Evolutionary conservation across 2,888 invertebrate species (phyloP), one percentile per base, ranked within the genome.

Genomic region (Chymomyza procnemis): DNA sequence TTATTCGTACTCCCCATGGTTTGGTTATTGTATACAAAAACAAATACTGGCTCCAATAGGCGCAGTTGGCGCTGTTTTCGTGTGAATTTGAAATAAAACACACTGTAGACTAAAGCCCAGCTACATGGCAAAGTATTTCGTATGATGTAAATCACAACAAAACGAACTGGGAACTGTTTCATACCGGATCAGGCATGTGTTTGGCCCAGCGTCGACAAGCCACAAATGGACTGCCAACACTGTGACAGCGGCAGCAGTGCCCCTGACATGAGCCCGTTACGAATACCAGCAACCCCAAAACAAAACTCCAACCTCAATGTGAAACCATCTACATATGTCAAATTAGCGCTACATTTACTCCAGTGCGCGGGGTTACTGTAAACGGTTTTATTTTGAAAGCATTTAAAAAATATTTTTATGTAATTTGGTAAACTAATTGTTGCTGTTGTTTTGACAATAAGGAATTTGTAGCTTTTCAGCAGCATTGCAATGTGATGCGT

Each of bases 351-450:
- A 26, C 26, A n/a, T 16, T 12, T 16, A 12, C 26, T 30, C 8
- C n/a, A 61, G 22, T 47, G 48, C 46, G 61, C 26, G 18, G 55
- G 47, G 3, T 18, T 46, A 41, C 19, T 56, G 74, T 50, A 67
- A 19, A 64, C 61, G 26, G 65, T 65, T 57, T 71, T 81, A 79
- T 83, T 83, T 85, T 74, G 79, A 70, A 71, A 83, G 76, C 83
- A 79, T 84, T 84, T 84, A 78, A 78, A 71, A 83, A 83, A 85
- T 84, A 84, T 84, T 84, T 81, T 85, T 79, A 73, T 87, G 87
- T 88, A 88, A 88, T 88, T 86, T 80, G 88, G 87, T 88, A 88
- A 88, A 88, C 88, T 88, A 88, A 88, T 89, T 89, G 88, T 88
- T 82, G 85, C 81, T 82, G 76, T 80, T 88, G 88, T 89, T 89